Evolutionary conservation across 2,888 invertebrate species (phyloP).

Genomic region (Dendrolimus pini): DNA sequence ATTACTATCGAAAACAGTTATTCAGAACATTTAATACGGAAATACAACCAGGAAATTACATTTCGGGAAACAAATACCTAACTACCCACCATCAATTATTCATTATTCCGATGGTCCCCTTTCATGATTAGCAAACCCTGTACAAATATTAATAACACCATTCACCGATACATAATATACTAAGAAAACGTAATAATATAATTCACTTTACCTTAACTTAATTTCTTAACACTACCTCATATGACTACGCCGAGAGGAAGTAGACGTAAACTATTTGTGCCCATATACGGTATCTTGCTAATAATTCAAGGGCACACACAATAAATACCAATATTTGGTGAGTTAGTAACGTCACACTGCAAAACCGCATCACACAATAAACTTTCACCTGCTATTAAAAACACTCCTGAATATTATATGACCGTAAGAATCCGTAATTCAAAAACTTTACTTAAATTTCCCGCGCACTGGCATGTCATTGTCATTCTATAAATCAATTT

Average conservation of each 20-base stretch:
- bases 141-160: too few relatives aligned
- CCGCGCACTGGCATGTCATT: constrained; percentile 58
- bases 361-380: constrained; percentile 40
- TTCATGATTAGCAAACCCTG: too few relatives aligned
- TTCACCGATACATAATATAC: background rate
- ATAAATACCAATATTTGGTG: constrained; percentile 25
- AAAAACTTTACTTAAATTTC: constrained; percentile 40
- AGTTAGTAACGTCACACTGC: constrained; percentile 37
- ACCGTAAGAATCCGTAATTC: constrained; percentile 12
- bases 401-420: constrained; percentile 22
- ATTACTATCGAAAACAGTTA: too few relatives aligned
- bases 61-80: too few relatives aligned
- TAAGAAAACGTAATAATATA: background rate
- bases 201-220: background rate
- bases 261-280: background rate
- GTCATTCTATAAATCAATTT: constrained; percentile 30
- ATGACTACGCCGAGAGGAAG: background rate
- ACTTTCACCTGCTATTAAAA: constrained; percentile 49
- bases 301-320: constrained; percentile 43
- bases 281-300: constrained; percentile 46
- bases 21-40: too few relatives aligned
- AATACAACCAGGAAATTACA: too few relatives aligned
- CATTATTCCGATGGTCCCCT: too few relatives aligned
- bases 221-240: background rate
- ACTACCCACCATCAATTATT: too few relatives aligned